A percentile compares a stretch with the other conserved stretches of the same genome.
Evolutionary conservation across 2,888 invertebrate species (phyloP).

Genomic region (Aromia moschata): DNA sequence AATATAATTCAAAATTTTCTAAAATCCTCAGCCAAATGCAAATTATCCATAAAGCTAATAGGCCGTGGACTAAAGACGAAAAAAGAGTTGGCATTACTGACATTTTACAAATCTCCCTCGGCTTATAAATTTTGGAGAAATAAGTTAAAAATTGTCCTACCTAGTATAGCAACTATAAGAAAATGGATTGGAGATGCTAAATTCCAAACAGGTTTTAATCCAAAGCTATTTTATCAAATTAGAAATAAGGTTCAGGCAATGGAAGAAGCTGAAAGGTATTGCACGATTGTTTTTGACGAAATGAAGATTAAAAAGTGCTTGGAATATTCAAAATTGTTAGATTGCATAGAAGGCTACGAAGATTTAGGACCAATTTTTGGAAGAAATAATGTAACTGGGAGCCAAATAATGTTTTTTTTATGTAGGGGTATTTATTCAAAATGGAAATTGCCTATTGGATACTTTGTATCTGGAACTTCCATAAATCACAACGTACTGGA

Average conservation of each 20-base stretch:
- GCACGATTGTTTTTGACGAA: not conserved
- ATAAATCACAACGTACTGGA: not conserved
- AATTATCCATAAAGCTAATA: not conserved
- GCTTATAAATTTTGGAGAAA: not conserved
- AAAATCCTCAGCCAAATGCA: not conserved
- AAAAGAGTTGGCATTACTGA: not conserved
- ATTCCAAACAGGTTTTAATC: not conserved
- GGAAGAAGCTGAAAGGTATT: not conserved
- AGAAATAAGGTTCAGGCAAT: not conserved
- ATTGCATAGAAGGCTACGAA: not conserved
- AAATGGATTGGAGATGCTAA: not conserved
- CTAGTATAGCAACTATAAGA: not conserved
- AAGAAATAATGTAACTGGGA: not conserved
- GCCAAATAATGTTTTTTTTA: not conserved
- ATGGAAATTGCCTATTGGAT: not conserved
- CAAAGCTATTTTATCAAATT: not conserved
- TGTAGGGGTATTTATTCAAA: not conserved
- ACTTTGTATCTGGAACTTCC: not conserved
- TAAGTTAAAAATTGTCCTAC: not conserved
- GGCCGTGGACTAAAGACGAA: not conserved
- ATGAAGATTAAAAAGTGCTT: not conserved
- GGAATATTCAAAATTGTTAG: not conserved
- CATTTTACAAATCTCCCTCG: not conserved
- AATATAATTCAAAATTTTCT: not conserved
- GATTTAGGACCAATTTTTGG: not conserved